A percentile compares a stretch with the other conserved stretches of the same genome.
phyloP scores from a whole-genome alignment of 2,797 vertebrate species.

The Rachycentron canadum region DNA sequence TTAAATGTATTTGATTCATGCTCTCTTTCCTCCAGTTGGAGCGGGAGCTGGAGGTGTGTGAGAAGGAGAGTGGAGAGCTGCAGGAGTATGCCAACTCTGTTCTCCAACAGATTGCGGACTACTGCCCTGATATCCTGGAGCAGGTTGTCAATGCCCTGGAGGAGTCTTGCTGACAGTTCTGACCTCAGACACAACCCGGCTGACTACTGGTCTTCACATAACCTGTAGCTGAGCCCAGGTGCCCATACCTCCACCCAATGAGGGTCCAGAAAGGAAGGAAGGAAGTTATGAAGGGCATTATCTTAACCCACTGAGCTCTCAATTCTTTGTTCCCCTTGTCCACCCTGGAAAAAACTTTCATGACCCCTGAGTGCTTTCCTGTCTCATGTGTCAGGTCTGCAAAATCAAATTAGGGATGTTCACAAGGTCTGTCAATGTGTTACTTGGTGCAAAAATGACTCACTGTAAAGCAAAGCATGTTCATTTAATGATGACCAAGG shows the following conservation, averaged over 20 bases:
- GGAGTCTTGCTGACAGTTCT: conserved; percentile 91
- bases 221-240: conserved; percentile 43
- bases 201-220: conserved; percentile 27
- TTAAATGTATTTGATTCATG: conserved; percentile 22
- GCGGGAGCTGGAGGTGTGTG: conserved; percentile 90
- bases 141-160: conserved; percentile 96
- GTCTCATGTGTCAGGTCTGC: conserved; percentile 40
- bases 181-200: conserved; percentile 51
- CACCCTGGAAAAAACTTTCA: conserved; percentile 43
- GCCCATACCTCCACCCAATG: conserved; percentile 51
- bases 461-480: background rate
- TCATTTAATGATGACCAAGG: conserved; percentile 6
- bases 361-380: conserved; percentile 63
- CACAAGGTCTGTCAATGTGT: conserved; percentile 6
- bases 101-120: conserved; percentile 95
- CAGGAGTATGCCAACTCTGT: conserved; percentile 96
- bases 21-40: conserved; percentile 83
- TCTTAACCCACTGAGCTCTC: conserved; percentile 35
- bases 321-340: conserved; percentile 42
- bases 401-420: conserved; percentile 42
- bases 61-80: conserved; percentile 91
- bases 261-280: conserved; percentile 28
- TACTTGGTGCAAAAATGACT: conserved; percentile 18
- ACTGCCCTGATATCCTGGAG: conserved; percentile 97
- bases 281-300: conserved; percentile 33